Evolutionary conservation across 2,113 vertebrate genomes (phyloP).

Genomic region (Ceuthmochares aereus): DNA sequence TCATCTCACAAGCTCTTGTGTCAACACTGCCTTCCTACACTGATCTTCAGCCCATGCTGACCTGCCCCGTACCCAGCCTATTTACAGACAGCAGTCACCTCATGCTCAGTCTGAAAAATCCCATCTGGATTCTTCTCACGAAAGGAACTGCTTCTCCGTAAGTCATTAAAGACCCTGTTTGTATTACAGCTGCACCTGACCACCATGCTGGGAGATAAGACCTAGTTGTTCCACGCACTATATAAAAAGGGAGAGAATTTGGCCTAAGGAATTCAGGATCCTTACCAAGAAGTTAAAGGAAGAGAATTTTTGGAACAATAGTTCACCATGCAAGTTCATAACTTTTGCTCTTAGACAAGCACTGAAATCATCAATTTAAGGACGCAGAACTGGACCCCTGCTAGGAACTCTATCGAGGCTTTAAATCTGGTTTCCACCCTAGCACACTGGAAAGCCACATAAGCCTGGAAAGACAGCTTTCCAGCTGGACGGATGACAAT

Average conservation of each 20-base stretch:
- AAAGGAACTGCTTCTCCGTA: neutral
- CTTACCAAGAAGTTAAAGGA: neutral
- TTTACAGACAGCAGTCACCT: neutral
- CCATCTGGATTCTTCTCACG: neutral
- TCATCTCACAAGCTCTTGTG: neutral
- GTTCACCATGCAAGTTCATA: neutral
- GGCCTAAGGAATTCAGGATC: neutral
- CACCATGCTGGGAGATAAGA: neutral
- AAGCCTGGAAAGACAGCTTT: neutral
- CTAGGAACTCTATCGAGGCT: neutral
- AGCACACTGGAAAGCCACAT: neutral
- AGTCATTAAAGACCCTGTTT: neutral
- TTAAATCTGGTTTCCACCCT: neutral
- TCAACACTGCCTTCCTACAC: neutral
- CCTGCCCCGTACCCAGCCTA: neutral
- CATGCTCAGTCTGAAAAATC: neutral
- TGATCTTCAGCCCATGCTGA: neutral
- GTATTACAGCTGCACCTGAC: neutral
- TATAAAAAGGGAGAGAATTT: neutral
- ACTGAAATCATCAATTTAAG: neutral
- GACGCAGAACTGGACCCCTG: neutral
- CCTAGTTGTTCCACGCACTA: neutral
- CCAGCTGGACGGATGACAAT: constrained; percentile 15
- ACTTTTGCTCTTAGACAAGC: neutral
- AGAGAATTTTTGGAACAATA: neutral